These are phyloP conservation scores for Patella vulgata DNA, from an alignment of 1,140 invertebrate species.

Conservation along the genomic window DNA sequence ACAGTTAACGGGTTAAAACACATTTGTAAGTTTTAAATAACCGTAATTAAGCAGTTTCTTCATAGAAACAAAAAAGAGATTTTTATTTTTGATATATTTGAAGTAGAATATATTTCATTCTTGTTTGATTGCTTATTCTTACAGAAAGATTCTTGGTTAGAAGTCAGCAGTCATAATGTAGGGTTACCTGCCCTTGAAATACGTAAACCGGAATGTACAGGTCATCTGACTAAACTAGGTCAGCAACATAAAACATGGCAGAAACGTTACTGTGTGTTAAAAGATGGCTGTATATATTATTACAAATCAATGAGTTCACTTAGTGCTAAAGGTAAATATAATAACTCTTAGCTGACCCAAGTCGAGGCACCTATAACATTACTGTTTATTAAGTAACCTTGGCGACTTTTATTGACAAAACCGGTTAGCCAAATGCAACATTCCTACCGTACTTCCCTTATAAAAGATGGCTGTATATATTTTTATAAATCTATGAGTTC, in stretches of 20 bases:
- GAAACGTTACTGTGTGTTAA: constrained; percentile 91
- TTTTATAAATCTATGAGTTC: constrained; percentile 90
- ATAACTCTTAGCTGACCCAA: neutral
- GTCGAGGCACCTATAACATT: neutral
- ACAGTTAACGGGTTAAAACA: too few species aligned
- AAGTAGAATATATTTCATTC: too few species aligned
- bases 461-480: constrained; percentile 95
- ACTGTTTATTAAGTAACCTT: neutral
- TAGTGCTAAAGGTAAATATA: constrained; percentile 82
- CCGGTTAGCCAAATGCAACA: too few species aligned
- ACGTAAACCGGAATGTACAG: constrained; percentile 87
- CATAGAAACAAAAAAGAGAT: too few species aligned
- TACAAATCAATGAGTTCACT: constrained; percentile 88
- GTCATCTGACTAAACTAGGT: constrained; percentile 84
- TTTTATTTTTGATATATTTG: too few species aligned
- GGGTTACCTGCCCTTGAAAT: constrained; percentile 72
- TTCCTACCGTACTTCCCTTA: too few species aligned
- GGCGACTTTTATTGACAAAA: too few species aligned
- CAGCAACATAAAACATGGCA: constrained; percentile 82
- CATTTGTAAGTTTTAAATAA: too few species aligned
- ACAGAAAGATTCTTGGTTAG: constrained; percentile 82
- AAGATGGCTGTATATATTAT: constrained; percentile 95
- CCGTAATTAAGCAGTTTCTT: too few species aligned
- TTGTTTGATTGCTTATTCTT: too few species aligned
- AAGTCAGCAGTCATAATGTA: constrained; percentile 72